phyloP scores from a whole-genome alignment of 2,888 invertebrate species.

The Anoplius nigerrimus region DNA sequence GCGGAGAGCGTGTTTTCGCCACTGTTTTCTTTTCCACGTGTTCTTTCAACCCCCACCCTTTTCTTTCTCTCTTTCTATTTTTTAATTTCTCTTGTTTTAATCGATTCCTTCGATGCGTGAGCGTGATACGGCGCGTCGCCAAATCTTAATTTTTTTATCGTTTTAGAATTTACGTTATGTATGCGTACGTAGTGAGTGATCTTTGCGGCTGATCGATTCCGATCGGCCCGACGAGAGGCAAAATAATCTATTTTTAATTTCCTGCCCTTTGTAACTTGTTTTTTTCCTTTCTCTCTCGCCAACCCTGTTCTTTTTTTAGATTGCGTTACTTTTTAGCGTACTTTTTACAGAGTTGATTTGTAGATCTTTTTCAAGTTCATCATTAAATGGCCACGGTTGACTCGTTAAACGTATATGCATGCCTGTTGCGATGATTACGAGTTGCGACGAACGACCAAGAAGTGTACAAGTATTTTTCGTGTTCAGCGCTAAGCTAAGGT shows the following conservation, averaged over 20 bases:
- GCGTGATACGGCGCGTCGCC: background rate
- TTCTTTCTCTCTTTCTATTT: background rate
- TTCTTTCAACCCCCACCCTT: background rate
- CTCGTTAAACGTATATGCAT: too few relatives aligned
- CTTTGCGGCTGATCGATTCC: background rate
- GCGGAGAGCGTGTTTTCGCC: background rate
- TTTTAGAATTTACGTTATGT: too few relatives aligned
- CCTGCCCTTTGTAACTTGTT: background rate
- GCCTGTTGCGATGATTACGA: too few relatives aligned
- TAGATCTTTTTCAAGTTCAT: too few relatives aligned
- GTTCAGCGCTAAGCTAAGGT: too few relatives aligned
- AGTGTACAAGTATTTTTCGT: too few relatives aligned
- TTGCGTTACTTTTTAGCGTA: slow-evolving; percentile 1
- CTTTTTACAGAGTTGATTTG: background rate
- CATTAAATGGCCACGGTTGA: too few relatives aligned
- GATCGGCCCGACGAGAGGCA: background rate
- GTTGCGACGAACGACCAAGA: too few relatives aligned
- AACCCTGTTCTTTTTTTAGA: background rate
- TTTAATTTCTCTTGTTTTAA: background rate
- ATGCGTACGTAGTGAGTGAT: too few relatives aligned
- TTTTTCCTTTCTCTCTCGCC: background rate
- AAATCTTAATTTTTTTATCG: too few relatives aligned
- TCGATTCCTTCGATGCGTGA: background rate
- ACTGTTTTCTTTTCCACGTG: background rate
- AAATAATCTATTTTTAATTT: background rate